Evolutionary conservation across 2,797 vertebrate species (phyloP), one percentile per base, ranked within the genome.

Genomic region (Sebastes itinus): DNA sequence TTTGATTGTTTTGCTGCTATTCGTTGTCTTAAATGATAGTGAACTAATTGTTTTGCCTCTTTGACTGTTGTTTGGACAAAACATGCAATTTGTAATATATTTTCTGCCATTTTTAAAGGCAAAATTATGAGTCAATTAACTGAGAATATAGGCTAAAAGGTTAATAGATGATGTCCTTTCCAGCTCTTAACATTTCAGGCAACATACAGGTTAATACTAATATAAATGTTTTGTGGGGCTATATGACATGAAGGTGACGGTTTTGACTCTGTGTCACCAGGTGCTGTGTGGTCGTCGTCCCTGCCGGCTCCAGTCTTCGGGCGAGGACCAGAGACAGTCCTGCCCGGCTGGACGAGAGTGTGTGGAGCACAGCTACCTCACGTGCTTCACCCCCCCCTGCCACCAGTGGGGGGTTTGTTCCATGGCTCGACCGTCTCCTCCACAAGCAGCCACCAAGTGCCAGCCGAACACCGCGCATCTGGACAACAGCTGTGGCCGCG

Each of bases 341-440:
- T 99, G 99, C 87, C 97, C 98, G 0, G 94, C 90, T 0, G 97
- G 97, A 73, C 97, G 95, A 13, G 94, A 93, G 81, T 99, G 99
- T 89, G 90, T 89, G 82, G 94, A 96, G 84, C 97, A 97, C 83
- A 80, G 85, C 55, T 96, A 95, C 7, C 93, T 97, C 79, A 97
- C 97, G 58, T 99, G 99, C 88, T 97, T 99, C 90, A 96, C 97
- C 52, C 97, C 98, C 0, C 98, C 98, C 0, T 99, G 99, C 62
- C 92, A 90, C 0, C 96, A 96, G 74, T 98, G 97, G 98, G 99
- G 98, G 13, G 95, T 98, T 88, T 99, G 99, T 70, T 95, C 96
- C 13, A 49, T 95, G 7, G 93, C 94, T 20, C 94, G 96, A n/a
- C 75, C 93, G 55, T 84, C 93, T 4, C 81, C 84, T 58, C 93